Conservation (phyloP, 2,888 invertebrate species). For the Lasius fuliginosus region DNA sequence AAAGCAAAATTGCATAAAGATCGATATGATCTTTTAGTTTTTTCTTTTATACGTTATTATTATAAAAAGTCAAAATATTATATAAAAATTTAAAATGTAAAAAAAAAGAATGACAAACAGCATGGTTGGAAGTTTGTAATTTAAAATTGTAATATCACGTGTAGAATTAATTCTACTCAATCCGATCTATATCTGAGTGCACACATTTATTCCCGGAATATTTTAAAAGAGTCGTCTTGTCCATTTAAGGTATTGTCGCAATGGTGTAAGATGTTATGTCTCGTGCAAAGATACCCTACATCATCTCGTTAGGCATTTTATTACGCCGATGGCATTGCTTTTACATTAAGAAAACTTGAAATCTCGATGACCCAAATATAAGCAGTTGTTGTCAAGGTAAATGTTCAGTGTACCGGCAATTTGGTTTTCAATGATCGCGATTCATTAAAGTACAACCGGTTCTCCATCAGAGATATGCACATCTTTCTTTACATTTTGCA, state of each 20-base stretch:
- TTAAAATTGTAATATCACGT: background rate
- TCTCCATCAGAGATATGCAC: background rate
- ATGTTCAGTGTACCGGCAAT: constrained; percentile 45
- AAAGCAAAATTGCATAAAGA: constrained; percentile 4
- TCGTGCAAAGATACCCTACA: constrained; percentile 73
- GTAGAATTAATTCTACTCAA: constrained; percentile 31
- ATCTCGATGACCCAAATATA: constrained; percentile 78
- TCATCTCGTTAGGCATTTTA: constrained; percentile 76
- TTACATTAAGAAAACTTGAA: constrained; percentile 69
- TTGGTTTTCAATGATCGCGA: constrained; percentile 30
- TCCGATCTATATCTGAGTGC: background rate
- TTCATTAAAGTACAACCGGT: background rate
- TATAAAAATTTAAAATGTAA: background rate
- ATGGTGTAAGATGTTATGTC: constrained; percentile 51
- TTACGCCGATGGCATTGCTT: constrained; percentile 73
- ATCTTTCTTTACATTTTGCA: background rate
- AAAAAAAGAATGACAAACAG: background rate
- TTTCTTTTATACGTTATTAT: background rate
- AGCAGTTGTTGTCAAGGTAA: constrained; percentile 74
- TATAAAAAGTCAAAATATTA: background rate
- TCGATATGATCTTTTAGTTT: background rate
- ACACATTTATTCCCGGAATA: constrained; percentile 50
- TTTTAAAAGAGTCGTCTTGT: constrained; percentile 59
- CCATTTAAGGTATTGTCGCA: constrained; percentile 77
- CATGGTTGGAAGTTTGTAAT: background rate